These are phyloP conservation scores for Oreochromis mossambicus DNA, from an alignment of 2,797 vertebrate species.

Conservation along the genomic window DNA sequence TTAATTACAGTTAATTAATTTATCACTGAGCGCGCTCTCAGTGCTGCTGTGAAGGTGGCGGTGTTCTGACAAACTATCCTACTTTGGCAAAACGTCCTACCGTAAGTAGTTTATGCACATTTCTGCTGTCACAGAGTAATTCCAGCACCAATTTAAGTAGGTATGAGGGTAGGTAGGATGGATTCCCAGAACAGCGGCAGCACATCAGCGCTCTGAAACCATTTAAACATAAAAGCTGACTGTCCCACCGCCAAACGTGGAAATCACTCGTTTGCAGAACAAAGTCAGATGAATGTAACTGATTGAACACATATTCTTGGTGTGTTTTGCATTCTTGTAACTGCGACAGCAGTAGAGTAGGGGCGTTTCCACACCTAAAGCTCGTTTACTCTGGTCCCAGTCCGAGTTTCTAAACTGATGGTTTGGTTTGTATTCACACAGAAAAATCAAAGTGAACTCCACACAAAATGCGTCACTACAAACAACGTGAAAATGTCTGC, in stretches of 20 bases:
- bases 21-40: rapidly evolving
- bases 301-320: not conserved
- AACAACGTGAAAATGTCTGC: not conserved
- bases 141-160: too few relatives aligned
- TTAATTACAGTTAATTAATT: not conserved
- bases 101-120: too few relatives aligned
- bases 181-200: not conserved
- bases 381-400: not conserved
- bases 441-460: not conserved
- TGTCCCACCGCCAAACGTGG: not conserved
- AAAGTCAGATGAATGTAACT: rapidly evolving
- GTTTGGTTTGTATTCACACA: not conserved
- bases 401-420: rapidly evolving
- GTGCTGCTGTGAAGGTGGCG: not conserved
- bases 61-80: too few relatives aligned
- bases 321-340: not conserved
- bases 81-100: too few relatives aligned
- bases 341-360: not conserved
- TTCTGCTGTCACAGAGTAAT: too few relatives aligned
- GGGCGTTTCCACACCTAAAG: not conserved
- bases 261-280: not conserved
- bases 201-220: rapidly evolving
- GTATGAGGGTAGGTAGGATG: too few relatives aligned
- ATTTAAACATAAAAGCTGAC: not conserved
- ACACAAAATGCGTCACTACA: rapidly evolving